Conservation (phyloP, 1,140 invertebrate genomes). For the Bombus sylvicola region DNA sequence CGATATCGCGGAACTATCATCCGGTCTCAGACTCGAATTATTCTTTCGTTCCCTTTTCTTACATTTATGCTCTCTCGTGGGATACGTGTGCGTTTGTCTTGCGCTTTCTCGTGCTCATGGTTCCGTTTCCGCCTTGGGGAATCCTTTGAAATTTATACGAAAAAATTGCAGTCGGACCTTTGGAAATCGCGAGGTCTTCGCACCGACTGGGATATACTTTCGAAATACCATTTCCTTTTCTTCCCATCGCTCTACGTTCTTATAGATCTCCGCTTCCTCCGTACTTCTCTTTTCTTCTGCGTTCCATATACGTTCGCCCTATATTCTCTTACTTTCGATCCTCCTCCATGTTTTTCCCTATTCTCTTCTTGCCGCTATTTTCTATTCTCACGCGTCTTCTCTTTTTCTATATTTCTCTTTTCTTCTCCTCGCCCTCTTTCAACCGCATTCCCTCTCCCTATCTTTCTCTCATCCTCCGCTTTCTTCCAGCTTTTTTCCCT, state of each 20-base stretch:
- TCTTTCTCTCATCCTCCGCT: constrained; percentile 10
- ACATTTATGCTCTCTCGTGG: too few species aligned
- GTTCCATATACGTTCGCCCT: background rate
- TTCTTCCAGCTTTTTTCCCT: background rate
- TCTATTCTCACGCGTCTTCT: constrained; percentile 10
- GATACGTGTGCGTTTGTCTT: background rate
- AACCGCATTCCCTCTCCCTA: background rate
- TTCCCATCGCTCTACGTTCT: background rate
- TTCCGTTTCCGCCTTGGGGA: background rate
- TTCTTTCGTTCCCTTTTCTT: too few species aligned
- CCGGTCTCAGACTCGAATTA: constrained; percentile 5
- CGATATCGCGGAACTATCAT: background rate
- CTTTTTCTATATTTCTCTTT: constrained; percentile 1
- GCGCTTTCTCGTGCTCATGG: too few species aligned
- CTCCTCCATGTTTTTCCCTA: background rate
- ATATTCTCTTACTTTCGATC: background rate
- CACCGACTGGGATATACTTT: background rate
- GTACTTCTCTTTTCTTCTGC: background rate
- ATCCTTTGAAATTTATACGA: constrained; percentile 23
- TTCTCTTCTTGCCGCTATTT: constrained; percentile 4
- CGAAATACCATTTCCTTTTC: constrained; percentile 14
- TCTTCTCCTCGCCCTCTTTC: constrained; percentile 20
- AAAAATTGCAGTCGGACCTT: constrained; percentile 7
- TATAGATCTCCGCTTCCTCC: too few species aligned
- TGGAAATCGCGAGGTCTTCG: background rate